Evolutionary conservation across 2,113 vertebrate genomes (phyloP), one percentile per base, ranked within the genome.

Genomic region (Caranx ignobilis): DNA sequence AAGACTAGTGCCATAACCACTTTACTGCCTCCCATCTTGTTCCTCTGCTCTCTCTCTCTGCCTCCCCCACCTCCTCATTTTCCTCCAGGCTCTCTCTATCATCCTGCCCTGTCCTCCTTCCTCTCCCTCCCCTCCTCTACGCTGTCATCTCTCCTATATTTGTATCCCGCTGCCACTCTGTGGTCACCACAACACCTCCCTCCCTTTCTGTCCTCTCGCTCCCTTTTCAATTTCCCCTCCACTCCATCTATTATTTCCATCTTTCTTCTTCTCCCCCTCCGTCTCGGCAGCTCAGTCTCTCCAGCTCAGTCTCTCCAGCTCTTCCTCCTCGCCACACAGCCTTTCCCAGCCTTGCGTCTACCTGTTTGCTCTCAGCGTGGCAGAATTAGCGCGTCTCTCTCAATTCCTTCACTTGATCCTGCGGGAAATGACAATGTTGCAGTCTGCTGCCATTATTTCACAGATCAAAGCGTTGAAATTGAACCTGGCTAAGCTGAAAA

Each of bases 391-490:
- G 54, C 35, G 66, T 81, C 81, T 87, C 26, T 56, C 80, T 72
- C 80, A 52, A 59, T 85, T 81, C 80, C 79, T 87, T 50, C 75
- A 47, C 88, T 74, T 63, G 74, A 88, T 88, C 88, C 83, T 65
- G 75, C 55, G 55, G 83, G 84, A 92, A 92, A 92, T 90, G 90
- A 93, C 88, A 86, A 82, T 84, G 87, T 72, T 65, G 82, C 80
- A 82, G 89, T 89, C 77, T 50, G 84, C 78, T 83, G 84, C 74
- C 75, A 79, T 91, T 92, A 82, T 91, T 91, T 87, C 88, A 91
- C 87, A 92, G 65, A 93, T 92, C 86, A 90, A 88, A 91, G 90
- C 57, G 5, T 75, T 87, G 66, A 82, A 89, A 93, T 77, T 87
- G 86, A 86, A 90, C 82, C 77, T 62, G 75, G 45, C 79, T 89